Evolutionary conservation across 1,140 invertebrate species (phyloP), one percentile per base, ranked within the genome.

Genomic region (Saxidomus purpurata): DNA sequence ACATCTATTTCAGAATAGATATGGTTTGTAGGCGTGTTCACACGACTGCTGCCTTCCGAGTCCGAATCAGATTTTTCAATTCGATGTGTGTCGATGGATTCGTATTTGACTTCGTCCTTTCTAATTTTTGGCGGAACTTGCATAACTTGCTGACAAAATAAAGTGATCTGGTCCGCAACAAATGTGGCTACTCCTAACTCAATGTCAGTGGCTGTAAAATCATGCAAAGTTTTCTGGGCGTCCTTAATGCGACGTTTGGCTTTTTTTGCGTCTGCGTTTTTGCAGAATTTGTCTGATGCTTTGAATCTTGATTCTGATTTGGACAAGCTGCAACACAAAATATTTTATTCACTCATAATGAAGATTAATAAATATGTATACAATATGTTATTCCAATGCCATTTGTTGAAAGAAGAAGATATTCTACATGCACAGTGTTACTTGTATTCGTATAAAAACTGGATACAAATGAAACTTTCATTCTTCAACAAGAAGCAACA

Each of bases 261-360:
- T 67, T 87, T 87, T 49, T 87, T 87, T 13, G 74, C 25, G 13
- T 77, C 85, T 43, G 85, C 85, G 40, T 87, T 87, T 63, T 67
- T 77, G 49, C 55, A 59, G 13, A n/a, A 34, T n/a, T 25, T 43
- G 0, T 87, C 85, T 52, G 55, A 43, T 3, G 40, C 47, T 40
- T 87, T 87, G 40, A 38, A 59, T 28, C 25, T 59, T 17, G 49
- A 63, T 79, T 87, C 85, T 13, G 85, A 87, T 38, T 87, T 87
- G 0, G 85, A 87, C 43, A 87, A 59, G n/a, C 85, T 87, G 52
- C 28, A 87, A 87, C 22, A 28, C n/a, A 63, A 63, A 19, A 55
- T 11, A 11, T 55, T 55, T 55, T n/a, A 55, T 55, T 55, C 4
- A 22, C 52, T 15, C n/a, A n/a, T n/a, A n/a, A n/a, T n/a, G n/a